phyloP scores from a whole-genome alignment of 1,140 invertebrate species.

The Bradysia coprophila region DNA sequence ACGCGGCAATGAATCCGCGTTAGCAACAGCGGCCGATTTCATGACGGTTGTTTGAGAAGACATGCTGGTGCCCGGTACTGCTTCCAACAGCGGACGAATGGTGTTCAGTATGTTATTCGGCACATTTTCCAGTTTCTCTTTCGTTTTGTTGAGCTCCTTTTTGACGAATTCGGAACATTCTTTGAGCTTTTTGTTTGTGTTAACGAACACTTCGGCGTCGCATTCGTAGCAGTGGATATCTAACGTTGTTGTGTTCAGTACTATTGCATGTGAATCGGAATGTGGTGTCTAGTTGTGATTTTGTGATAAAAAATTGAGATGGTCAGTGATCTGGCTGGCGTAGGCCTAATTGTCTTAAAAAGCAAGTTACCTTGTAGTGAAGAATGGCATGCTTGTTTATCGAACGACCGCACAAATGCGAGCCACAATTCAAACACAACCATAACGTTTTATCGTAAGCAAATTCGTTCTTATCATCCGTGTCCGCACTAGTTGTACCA shows the following conservation, averaged over 20 bases:
- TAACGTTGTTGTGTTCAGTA: slow-evolving; percentile 50
- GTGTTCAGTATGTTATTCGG: not conserved
- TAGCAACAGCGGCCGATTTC: slow-evolving; percentile 1
- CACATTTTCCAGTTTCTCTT: not conserved
- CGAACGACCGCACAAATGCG: slow-evolving; percentile 53
- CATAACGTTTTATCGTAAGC: slow-evolving; percentile 40
- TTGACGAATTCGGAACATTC: slow-evolving; percentile 5
- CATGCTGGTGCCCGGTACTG: slow-evolving; percentile 4
- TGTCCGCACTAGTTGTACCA: slow-evolving; percentile 13
- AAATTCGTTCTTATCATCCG: slow-evolving; percentile 28
- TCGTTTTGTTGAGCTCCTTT: not conserved
- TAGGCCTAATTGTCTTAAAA: not conserved
- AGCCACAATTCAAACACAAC: slow-evolving; percentile 53
- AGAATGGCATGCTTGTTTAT: slow-evolving; percentile 52
- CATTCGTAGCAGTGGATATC: slow-evolving; percentile 57
- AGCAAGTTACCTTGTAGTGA: slow-evolving; percentile 36
- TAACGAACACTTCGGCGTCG: slow-evolving; percentile 30
- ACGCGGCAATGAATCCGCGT: slow-evolving; percentile 20
- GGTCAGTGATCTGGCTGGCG: not conserved
- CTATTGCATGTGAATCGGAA: slow-evolving; percentile 55
- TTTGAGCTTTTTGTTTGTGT: not conserved
- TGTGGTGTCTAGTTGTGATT: slow-evolving; percentile 32
- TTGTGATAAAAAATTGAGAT: slow-evolving; percentile 1
- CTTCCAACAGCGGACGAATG: not conserved
- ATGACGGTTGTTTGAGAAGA: slow-evolving; percentile 2